Conservation (phyloP, 2,888 invertebrate genomes). For the Tuberolachnus salignus region DNA sequence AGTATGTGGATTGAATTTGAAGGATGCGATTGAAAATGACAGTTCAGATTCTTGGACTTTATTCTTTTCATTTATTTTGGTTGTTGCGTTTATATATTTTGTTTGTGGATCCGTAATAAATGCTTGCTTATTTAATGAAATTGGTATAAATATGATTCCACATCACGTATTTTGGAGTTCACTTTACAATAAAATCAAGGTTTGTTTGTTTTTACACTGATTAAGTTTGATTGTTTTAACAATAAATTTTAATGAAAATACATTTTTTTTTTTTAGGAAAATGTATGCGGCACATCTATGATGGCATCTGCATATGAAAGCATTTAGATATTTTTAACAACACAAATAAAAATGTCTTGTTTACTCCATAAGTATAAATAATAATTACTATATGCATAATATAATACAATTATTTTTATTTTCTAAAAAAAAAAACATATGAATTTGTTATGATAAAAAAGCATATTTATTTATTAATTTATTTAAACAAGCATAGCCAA, state of each 20-base stretch:
- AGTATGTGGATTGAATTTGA: conserved; percentile 47
- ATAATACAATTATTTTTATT: neutral
- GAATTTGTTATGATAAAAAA: neutral
- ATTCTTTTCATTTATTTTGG: conserved; percentile 47
- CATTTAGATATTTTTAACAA: conserved; percentile 12
- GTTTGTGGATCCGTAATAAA: conserved; percentile 46
- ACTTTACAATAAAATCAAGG: conserved; percentile 22
- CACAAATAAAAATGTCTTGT: neutral
- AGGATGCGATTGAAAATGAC: conserved; percentile 13
- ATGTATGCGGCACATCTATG: conserved; percentile 37
- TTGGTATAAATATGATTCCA: conserved; percentile 40
- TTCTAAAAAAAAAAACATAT: neutral
- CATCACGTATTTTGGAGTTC: conserved; percentile 47
- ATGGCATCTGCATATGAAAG: conserved; percentile 53
- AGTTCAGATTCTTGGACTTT: conserved; percentile 14
- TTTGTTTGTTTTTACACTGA: neutral
- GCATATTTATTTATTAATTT: too few relatives aligned
- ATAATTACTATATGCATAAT: neutral
- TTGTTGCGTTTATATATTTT: conserved; percentile 44
- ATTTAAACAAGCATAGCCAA: too few relatives aligned
- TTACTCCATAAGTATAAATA: neutral
- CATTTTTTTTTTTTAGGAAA: conserved; percentile 36
- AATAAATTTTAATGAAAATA: conserved; percentile 5
- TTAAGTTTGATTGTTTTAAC: neutral
- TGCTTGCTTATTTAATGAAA: conserved; percentile 45